Percentiles rank a stretch among this genome's conserved stretches.
Evolutionary conservation across 37 sponge, comb jelly and placozoan genomes (phyloP).

Genomic region (Diacarnus erythraeanus): DNA sequence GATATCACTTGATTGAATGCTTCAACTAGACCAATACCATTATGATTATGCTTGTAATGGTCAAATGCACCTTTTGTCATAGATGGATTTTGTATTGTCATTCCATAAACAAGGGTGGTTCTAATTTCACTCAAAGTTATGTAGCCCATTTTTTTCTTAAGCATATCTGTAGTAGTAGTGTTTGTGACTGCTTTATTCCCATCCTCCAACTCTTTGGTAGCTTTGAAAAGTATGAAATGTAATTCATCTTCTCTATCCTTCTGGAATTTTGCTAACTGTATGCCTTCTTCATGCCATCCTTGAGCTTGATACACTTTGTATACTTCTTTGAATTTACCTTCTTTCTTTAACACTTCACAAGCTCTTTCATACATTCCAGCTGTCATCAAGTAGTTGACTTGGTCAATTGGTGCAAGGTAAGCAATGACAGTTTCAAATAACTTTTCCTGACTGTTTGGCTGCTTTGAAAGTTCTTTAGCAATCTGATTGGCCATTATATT

Average conservation of each 20-base stretch:
- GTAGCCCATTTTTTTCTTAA: neutral
- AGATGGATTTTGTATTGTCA: neutral
- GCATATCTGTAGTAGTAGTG: neutral
- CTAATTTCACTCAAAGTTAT: neutral
- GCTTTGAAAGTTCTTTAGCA: neutral
- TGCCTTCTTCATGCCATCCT: slow-evolving; percentile 25
- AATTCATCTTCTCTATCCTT: neutral
- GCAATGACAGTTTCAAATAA: neutral
- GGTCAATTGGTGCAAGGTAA: slow-evolving; percentile 5
- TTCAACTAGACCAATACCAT: slow-evolving; percentile 7
- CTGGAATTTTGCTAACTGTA: slow-evolving; percentile 1
- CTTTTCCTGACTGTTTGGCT: neutral
- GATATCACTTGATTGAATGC: slow-evolving; percentile 6
- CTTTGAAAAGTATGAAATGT: slow-evolving; percentile 1
- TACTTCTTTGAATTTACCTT: slow-evolving; percentile 1
- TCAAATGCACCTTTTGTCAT: neutral
- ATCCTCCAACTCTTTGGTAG: neutral
- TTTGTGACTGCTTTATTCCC: neutral
- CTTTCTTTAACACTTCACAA: slow-evolving; percentile 3
- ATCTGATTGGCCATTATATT: neutral
- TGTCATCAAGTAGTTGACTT: slow-evolving; percentile 10
- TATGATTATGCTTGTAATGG: neutral
- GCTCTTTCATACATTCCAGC: slow-evolving; percentile 6
- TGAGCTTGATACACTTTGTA: slow-evolving; percentile 19
- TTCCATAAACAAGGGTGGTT: slow-evolving; percentile 11